Base-by-base conservation (phyloP, 2,888 invertebrate genomes). In the Microplitis deprimator region DNA sequence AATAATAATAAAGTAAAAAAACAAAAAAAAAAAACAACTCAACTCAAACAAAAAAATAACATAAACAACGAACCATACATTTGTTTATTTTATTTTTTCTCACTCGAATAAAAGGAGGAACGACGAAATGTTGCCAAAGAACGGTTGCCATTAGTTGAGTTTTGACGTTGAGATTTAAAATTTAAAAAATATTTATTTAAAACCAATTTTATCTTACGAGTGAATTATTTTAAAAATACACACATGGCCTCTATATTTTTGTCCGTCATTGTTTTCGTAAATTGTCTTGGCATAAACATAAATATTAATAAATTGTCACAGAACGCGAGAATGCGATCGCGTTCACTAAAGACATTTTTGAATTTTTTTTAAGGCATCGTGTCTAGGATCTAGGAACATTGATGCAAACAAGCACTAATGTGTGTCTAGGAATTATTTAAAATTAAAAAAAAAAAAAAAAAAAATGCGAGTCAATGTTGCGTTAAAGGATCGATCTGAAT, bases 321-420 rank as follows among this genome's bases (percentile, higher is more conserved):
- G 60, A 76, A 50, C 61, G 71, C 71, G 59, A 72, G 39, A 60
- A 76, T 73, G 68, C 73, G 41, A 68, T 73, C 68, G 61, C 72
- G 64, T 40, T 62, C 20, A 68, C 41, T 60, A 59, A 61, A 59
- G 10, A 67, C 67, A 41, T 16, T 70, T 5, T 20, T 68, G 0
- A 67, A 50, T 50, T 50, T n/a, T n/a, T 59, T 50, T 72, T 7
- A 61, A 39, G 38, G 16, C 16, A 62, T 61, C 17, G 39, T 61
- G 17, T 41, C 68, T 73, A 77, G 60, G 61, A 67, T 41, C 73
- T 77, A 73, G 39, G 64, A 62, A 73, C 77, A 77, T 68, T 61
- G 41, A 76, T 76, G 68, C 72, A 76, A 77, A 61, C 77, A 77
- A 62, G 77, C 77, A 77, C 73, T 71, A 77, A 73, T 41, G 62